phyloP scores from a whole-genome alignment of 2,888 invertebrate genomes.

The Drosophila nr. medialis region DNA sequence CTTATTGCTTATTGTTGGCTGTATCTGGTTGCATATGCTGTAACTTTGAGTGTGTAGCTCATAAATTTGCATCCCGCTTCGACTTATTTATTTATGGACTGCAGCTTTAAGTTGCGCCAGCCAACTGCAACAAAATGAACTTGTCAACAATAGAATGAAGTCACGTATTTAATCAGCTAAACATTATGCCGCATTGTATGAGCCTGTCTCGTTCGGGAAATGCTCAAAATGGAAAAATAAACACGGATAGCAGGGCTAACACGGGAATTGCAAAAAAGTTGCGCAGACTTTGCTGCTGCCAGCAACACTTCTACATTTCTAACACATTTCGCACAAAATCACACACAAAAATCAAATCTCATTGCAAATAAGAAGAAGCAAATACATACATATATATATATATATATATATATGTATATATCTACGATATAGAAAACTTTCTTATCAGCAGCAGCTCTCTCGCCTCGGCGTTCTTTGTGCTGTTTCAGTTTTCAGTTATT shows the following conservation, averaged over 20 bases:
- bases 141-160: slow-evolving; percentile 80
- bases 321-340: slow-evolving; percentile 45
- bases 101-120: slow-evolving; percentile 28
- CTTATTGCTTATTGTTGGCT: neutral
- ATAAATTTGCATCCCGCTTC: slow-evolving; percentile 6
- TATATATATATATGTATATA: neutral
- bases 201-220: slow-evolving; percentile 43
- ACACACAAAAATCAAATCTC: slow-evolving; percentile 53
- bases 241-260: neutral
- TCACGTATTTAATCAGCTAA: slow-evolving; percentile 84
- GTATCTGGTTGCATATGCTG: slow-evolving; percentile 8
- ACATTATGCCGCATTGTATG: slow-evolving; percentile 69
- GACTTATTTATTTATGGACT: slow-evolving; percentile 33
- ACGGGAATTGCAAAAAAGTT: slow-evolving; percentile 19
- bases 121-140: slow-evolving; percentile 57
- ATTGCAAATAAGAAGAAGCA: slow-evolving; percentile 25
- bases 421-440: slow-evolving; percentile 31
- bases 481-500: slow-evolving; percentile 5
- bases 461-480: neutral
- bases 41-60: neutral
- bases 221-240: slow-evolving; percentile 11
- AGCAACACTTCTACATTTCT: neutral
- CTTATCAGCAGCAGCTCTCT: slow-evolving; percentile 45
- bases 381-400: neutral
- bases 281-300: neutral